A percentile compares a stretch with the other conserved stretches of the same genome.
Conservation (phyloP, 1,140 invertebrate species). For the Panonychus citri region DNA sequence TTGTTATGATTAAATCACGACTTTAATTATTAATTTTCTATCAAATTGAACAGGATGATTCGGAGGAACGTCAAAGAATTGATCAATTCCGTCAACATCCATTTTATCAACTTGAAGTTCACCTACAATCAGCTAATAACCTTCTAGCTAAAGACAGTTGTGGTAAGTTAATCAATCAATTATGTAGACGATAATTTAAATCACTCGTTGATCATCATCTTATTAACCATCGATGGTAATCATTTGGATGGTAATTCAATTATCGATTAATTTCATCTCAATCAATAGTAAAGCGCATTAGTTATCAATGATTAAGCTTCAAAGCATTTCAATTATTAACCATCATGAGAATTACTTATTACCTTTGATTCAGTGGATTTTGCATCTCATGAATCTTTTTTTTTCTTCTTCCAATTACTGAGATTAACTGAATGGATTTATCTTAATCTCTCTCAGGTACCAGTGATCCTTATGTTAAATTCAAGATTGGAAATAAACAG, state of each 20-base stretch:
- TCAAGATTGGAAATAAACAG: conserved; percentile 74
- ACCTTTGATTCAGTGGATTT: no score
- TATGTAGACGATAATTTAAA: background rate
- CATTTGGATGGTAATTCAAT: no score
- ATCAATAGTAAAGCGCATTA: no score
- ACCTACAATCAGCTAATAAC: conserved; percentile 61
- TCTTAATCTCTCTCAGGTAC: conserved; percentile 26
- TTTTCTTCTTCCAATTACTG: background rate
- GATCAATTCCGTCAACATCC: conserved; percentile 30
- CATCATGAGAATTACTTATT: no score
- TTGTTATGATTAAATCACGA: background rate
- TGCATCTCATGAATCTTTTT: no score
- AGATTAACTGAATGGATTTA: background rate
- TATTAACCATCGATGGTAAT: no score
- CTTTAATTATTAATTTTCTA: no score
- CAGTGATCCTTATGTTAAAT: conserved; percentile 87
- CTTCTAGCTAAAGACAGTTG: conserved; percentile 80
- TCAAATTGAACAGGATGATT: no score
- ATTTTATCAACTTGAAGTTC: conserved; percentile 69
- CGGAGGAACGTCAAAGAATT: conserved; percentile 13
- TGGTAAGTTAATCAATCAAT: conserved; percentile 36
- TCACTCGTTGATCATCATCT: background rate
- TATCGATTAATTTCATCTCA: no score
- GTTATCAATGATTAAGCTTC: no score
- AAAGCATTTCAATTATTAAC: no score